A percentile compares a stretch with the other conserved stretches of the same genome.
Conservation (phyloP, 2,888 invertebrate species). For the Pandemis cinnamomeana region DNA sequence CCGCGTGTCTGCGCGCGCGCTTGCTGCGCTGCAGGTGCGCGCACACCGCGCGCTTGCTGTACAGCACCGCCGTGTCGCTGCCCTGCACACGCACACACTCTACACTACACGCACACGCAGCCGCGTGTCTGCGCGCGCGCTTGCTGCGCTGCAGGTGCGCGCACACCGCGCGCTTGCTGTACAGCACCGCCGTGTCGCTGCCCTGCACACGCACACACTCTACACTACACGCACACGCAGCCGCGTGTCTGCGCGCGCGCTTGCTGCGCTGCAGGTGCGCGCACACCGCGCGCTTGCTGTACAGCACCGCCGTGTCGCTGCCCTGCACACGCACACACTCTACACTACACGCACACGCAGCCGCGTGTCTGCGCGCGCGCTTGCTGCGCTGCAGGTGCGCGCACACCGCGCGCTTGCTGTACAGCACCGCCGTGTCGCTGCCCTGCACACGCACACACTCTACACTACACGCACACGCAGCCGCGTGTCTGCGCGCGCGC, state of each 20-base stretch:
- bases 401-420: conserved; percentile 90
- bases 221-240: no score
- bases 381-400: conserved; percentile 92
- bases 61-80: conserved; percentile 92
- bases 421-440: conserved; percentile 92
- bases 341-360: no score
- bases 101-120: no score
- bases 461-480: no score
- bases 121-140: conserved; percentile 89
- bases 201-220: conserved; percentile 67
- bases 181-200: conserved; percentile 92
- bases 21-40: conserved; percentile 92
- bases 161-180: conserved; percentile 90
- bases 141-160: conserved; percentile 92
- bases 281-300: conserved; percentile 90
- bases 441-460: conserved; percentile 67
- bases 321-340: conserved; percentile 67
- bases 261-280: conserved; percentile 92
- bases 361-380: conserved; percentile 89
- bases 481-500: conserved; percentile 89
- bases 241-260: conserved; percentile 89
- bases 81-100: conserved; percentile 67
- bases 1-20: conserved; percentile 89
- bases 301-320: conserved; percentile 92
- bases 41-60: conserved; percentile 90